Evolutionary conservation across 92 coral and sea anemone species (phyloP), one percentile per base, ranked within the genome.

Genomic region (Palythoa grandis): DNA sequence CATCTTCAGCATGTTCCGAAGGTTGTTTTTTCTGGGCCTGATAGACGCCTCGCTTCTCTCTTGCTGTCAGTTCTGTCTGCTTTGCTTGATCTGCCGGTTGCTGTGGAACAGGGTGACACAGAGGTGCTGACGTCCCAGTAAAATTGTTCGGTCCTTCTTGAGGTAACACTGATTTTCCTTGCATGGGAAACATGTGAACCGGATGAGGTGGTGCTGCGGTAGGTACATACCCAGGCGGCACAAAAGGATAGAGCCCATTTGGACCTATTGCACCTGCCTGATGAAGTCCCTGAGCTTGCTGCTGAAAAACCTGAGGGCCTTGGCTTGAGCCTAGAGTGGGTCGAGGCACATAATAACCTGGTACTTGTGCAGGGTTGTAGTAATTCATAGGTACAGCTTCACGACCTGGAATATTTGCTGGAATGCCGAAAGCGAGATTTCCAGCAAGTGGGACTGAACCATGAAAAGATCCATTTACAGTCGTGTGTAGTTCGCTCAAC

Each of bases 1-100:
- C 63, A 66, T 66, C 85, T 80, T 80, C 85, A 47, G 12, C 52
- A 35, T 80, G 74, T 66, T 66, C 85, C 8, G 85, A 66, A 4
- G 85, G 85, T 48, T 66, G 60, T 17, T 66, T 66, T 13, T 66
- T 65, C 7, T 22, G 52, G 24, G 11, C 60, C 58, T 80, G 85
- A 25, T 65, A 80, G 23, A 17, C 60, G 5, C 47, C 57, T 50
- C 85, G 43, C 39, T 68, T 66, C 13, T 66, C 85, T 80, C 40
- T 16, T 14, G 85, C 85, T 40, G 74, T 65, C 20, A 43, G 9
- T 1, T 80, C 19, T 48, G 3, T 25, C 25, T 20, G 40, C 9
- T 23, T 47, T 43, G 20, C 38, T 38, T 43, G 53, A 25, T 23
- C 39, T 39, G 15, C 60, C 19, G 14, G 74, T 48, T 80, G 74